Conservation (phyloP, 2,113 vertebrate species). For the Hippolais icterina region DNA sequence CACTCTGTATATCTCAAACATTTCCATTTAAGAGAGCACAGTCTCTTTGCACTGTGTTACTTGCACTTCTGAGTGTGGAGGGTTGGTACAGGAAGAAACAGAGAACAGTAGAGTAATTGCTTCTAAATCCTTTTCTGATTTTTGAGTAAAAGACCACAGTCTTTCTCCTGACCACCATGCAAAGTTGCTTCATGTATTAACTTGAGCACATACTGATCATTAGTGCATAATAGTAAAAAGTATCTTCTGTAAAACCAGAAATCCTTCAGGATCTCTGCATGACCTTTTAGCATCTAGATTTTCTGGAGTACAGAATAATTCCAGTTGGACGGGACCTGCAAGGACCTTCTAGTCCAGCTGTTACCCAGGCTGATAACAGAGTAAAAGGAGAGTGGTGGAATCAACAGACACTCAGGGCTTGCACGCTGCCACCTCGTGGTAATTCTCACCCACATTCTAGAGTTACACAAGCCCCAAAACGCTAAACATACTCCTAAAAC, state of each 20-base stretch:
- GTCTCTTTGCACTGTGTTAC: neutral
- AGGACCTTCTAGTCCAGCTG: neutral
- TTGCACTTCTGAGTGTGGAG: neutral
- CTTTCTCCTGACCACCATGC: neutral
- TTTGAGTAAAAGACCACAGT: neutral
- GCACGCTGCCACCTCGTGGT: slow-evolving; percentile 34
- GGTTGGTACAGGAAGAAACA: neutral
- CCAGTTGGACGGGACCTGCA: neutral
- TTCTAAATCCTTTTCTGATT: neutral
- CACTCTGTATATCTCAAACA: fast-evolving
- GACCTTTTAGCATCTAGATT: neutral
- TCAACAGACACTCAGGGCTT: fast-evolving
- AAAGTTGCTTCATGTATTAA: neutral
- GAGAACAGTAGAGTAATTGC: neutral
- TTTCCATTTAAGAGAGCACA: neutral
- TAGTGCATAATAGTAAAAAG: neutral
- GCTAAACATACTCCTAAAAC: neutral
- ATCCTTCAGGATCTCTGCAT: neutral
- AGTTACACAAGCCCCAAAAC: neutral
- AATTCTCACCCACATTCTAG: neutral
- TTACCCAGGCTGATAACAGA: neutral
- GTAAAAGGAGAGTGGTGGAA: fast-evolving
- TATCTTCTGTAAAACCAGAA: neutral
- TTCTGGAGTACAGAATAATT: neutral
- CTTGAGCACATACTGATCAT: neutral